A percentile compares a stretch with the other conserved stretches of the same genome.
phyloP scores from a whole-genome alignment of 1,140 invertebrate genomes.

The Trypoxylus dichotomus region DNA sequence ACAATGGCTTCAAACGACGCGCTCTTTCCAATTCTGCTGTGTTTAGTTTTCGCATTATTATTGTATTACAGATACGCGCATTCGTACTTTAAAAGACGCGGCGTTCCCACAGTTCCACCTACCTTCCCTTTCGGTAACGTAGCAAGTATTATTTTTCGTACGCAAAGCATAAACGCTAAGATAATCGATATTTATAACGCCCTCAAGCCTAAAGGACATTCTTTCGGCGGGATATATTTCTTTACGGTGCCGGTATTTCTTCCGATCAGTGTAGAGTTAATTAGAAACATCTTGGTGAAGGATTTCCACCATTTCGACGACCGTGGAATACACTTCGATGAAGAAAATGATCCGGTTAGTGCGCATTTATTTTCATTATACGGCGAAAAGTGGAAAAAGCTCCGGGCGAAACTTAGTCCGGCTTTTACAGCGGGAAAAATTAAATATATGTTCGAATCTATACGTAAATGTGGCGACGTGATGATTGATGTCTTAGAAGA shows the following conservation, averaged over 20 bases:
- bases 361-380: conserved; percentile 58
- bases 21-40: not conserved
- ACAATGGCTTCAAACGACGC: conserved; percentile 20
- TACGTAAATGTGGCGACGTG: conserved; percentile 43
- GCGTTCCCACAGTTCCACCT: conserved; percentile 51
- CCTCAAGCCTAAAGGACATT: conserved; percentile 39
- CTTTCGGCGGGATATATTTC: conserved; percentile 55
- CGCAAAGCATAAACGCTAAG: conserved; percentile 47
- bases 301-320: conserved; percentile 60
- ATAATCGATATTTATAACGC: conserved; percentile 45
- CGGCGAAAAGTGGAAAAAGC: conserved; percentile 58
- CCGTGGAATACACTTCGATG: conserved; percentile 55
- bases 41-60: conserved; percentile 29
- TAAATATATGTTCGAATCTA: conserved; percentile 54
- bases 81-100: conserved; percentile 52
- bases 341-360: conserved; percentile 57
- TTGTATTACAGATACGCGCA: conserved; percentile 45
- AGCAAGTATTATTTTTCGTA: conserved; percentile 43
- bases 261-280: conserved; percentile 60
- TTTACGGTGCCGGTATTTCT: conserved; percentile 56
- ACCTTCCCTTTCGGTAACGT: conserved; percentile 51
- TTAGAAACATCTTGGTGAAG: conserved; percentile 60
- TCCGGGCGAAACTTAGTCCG: conserved; percentile 56
- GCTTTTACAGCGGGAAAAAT: conserved; percentile 59
- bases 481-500: conserved; percentile 43